Evolutionary conservation across 2,888 invertebrate species (phyloP), one percentile per base, ranked within the genome.

Genomic region (Pemphredon lugubris): DNA sequence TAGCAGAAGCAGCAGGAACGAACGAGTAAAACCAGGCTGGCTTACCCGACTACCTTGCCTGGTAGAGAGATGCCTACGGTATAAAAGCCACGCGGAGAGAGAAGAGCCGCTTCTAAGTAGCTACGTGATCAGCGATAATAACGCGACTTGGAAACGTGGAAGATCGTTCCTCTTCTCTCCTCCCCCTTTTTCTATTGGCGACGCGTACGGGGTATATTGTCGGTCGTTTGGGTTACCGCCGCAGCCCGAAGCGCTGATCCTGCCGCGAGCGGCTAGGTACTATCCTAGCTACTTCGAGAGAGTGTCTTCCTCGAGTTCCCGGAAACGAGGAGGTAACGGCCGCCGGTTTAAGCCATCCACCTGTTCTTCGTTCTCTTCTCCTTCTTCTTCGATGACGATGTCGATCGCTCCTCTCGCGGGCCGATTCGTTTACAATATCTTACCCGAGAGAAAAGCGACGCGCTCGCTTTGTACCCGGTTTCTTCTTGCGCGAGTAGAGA

Each of bases 51-150:
- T 75, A 75, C 74, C 79, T 77, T 82, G 77, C 80, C 75, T 20
- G 74, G 70, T 51, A 51, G 54, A 72, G 66, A 74, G 68, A 73
- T 72, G 68, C 71, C 74, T 78, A 76, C 50, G 70, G 81, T 77
- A 83, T 82, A 85, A 84, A 83, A 86, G 85, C 82, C 68, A 65
- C 68, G 70, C 69, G 70, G 26, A n/a, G 71, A 74, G 77, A 77
- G 80, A 79, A 69, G 78, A 81, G 83, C 82, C 84, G 83, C 84
- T 88, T 89, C 88, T 87, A 86, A 89, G 89, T 89, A 88, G 84
- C 85, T 89, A 89, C 89, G 88, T 89, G 89, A 89, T 88, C 88
- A 86, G 88, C 84, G 87, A 87, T 88, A 88, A 89, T 89, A 89
- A 89, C 87, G 85, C 84, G 81, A 84, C 84, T 81, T 84, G 84